phyloP scores from a whole-genome alignment of 2,113 vertebrate species.

The Numida meleagris region DNA sequence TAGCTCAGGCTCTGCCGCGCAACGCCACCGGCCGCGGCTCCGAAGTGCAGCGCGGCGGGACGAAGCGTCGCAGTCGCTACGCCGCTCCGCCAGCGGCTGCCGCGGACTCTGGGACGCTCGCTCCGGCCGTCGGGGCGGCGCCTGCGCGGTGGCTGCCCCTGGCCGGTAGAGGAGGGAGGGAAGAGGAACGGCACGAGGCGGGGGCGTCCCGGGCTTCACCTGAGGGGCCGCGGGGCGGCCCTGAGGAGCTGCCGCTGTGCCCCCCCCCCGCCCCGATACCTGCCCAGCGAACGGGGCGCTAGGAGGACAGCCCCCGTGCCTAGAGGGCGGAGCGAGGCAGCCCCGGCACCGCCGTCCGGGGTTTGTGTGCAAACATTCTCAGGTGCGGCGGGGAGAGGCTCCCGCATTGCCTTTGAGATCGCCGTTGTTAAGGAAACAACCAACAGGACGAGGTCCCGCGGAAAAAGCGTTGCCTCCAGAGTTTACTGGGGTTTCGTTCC shows the following conservation, averaged over 20 bases:
- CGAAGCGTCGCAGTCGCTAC: too few species aligned
- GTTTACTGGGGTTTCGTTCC: accelerated
- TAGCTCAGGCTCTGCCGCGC: neutral
- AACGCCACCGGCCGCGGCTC: too few species aligned
- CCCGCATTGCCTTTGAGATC: accelerated
- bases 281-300: neutral
- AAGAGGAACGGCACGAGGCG: neutral
- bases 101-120: neutral
- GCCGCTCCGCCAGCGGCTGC: too few species aligned
- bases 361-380: neutral
- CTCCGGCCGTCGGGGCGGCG: neutral
- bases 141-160: neutral
- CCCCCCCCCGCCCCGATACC: too few species aligned
- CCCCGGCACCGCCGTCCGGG: too few species aligned
- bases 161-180: neutral
- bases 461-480: neutral
- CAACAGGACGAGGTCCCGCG: neutral
- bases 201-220: neutral
- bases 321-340: neutral
- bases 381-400: neutral
- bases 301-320: neutral
- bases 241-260: too few species aligned
- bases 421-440: neutral
- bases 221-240: neutral
- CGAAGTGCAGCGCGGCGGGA: too few species aligned